A percentile compares a stretch with the other conserved stretches of the same genome.
Evolutionary conservation across 2,113 vertebrate species (phyloP).

Genomic region (Alaudala cheleensis): DNA sequence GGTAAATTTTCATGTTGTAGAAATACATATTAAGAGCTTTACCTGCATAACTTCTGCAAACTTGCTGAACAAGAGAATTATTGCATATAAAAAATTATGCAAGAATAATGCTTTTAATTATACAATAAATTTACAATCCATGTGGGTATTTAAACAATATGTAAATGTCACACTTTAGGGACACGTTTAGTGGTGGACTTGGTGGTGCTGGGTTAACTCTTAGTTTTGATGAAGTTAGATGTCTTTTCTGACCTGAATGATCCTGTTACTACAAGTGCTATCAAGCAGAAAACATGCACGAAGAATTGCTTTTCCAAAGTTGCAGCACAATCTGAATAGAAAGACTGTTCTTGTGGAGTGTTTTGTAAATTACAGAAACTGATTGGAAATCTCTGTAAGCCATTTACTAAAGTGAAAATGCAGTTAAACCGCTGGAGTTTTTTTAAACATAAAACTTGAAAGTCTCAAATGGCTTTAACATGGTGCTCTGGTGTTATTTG

Average conservation of each 20-base stretch:
- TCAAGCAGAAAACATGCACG: not conserved
- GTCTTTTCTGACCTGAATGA: not conserved
- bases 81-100: not conserved
- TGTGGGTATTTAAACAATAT: not conserved
- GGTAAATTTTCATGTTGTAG: not conserved
- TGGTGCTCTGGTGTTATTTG: not conserved
- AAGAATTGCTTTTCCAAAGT: not conserved
- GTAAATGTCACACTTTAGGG: not conserved
- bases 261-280: not conserved
- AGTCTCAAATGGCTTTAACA: not conserved
- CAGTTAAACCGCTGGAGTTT: rapidly evolving
- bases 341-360: not conserved
- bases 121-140: not conserved
- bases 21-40: not conserved
- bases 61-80: not conserved
- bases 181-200: not conserved
- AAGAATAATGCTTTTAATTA: not conserved
- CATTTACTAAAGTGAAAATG: not conserved
- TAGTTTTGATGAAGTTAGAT: not conserved
- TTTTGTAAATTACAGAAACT: not conserved
- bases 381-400: not conserved
- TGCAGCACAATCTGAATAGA: not conserved
- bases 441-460: not conserved
- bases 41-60: not conserved
- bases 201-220: not conserved